These are phyloP conservation scores for Drosophila navojoa DNA, from an alignment of 1,140 invertebrate genomes.

Conservation along the genomic window DNA sequence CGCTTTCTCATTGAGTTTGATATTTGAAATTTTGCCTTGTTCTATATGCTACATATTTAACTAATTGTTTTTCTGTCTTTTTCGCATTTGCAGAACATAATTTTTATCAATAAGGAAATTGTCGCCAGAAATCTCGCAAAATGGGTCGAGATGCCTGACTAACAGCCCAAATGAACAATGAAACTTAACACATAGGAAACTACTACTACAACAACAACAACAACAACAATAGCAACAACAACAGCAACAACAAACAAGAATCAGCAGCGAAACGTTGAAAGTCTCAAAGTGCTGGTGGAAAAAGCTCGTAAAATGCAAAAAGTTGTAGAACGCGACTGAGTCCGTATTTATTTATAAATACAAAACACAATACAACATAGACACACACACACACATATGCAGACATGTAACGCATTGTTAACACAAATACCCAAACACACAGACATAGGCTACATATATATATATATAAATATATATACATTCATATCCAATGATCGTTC, in stretches of 20 bases:
- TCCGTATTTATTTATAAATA: constrained; percentile 47
- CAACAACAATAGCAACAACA: constrained; percentile 18
- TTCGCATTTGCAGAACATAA: constrained; percentile 86
- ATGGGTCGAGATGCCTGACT: constrained; percentile 85
- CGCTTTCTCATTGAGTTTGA: too few relatives aligned
- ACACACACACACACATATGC: constrained; percentile 27
- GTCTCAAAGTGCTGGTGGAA: constrained; percentile 23
- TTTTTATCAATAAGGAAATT: constrained; percentile 88
- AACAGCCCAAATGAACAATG: constrained; percentile 69
- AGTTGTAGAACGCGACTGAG: constrained; percentile 71
- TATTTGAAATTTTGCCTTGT: too few relatives aligned
- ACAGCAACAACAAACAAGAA: constrained; percentile 25
- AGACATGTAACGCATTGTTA: too few relatives aligned
- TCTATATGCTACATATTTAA: not conserved
- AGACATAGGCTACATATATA: constrained; percentile 34
- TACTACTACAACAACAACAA: constrained; percentile 29
- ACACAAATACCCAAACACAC: constrained; percentile 6
- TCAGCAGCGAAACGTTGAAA: constrained; percentile 13
- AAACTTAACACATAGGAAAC: constrained; percentile 34
- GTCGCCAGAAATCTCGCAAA: constrained; percentile 88
- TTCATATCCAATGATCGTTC: constrained; percentile 4
- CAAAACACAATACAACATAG: constrained; percentile 20
- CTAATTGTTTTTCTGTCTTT: constrained; percentile 11
- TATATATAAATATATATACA: not conserved
- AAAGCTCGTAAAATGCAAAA: constrained; percentile 9